Evolutionary conservation across 2,797 vertebrate species (phyloP), one percentile per base, ranked within the genome.

Genomic region (Hippocampus kuda): DNA sequence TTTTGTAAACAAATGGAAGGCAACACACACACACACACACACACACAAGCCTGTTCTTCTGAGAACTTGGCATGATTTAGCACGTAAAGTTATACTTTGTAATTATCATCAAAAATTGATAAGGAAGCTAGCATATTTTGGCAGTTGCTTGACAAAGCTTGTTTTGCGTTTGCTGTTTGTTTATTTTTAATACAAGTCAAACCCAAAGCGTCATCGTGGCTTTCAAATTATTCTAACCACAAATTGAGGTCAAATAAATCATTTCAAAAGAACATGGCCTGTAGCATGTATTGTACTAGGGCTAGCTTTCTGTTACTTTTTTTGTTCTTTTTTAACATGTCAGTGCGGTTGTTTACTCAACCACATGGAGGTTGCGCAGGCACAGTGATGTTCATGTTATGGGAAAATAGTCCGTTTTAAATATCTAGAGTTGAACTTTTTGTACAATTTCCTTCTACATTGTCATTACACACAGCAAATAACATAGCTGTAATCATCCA

Each of bases 1-100:
- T 69, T 79, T 80, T 89, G 88, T 89, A 90, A 90, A 90, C 89
- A 86, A 78, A 86, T 81, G 78, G 72, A 67, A 75, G 22, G 77
- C 71, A 69, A 79, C 78, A 81, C 69, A 1, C 34, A 34, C 34
- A 34, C 30, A 1, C 34, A 34, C 34, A 34, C 30, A 34, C 34
- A 6, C 34, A 60, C 16, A 61, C 59, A 38, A 61, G 20, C 41
- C 62, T 41, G 62, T 64, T 44, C 1, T 42, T 44, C 11, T 64
- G 62, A 64, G 41, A 64, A 64, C 30, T 20, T 30, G 1, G 24
- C 9, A 16, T 8, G 8, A 65, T 49, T 65, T 65, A 48, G 63
- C 63, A 65, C 42, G 27, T 27, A 48, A 49, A 49, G 44, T 48
- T 48, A 48, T 7, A 16, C 24, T 20, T 16, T 18, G 24, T 27